A percentile compares a stretch with the other conserved stretches of the same genome.
Conservation (phyloP, 2,888 invertebrate genomes). For the Callyntrura guangdongensis region DNA sequence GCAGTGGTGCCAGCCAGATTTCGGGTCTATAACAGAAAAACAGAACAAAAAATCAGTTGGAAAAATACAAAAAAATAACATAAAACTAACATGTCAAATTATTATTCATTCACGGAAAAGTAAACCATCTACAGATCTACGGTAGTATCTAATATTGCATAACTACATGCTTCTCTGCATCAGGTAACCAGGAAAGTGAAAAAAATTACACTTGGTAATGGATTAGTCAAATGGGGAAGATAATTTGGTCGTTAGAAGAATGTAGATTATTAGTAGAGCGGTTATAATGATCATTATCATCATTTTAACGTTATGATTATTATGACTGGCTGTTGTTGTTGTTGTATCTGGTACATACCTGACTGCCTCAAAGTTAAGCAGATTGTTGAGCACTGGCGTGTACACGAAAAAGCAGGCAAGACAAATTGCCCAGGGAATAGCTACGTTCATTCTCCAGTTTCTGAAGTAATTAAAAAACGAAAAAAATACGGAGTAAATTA, state of each 20-base stretch:
- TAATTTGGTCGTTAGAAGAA: conserved; percentile 38
- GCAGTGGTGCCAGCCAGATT: conserved; percentile 88
- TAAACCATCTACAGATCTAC: too few species aligned
- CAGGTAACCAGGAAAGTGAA: neutral
- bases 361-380: conserved; percentile 58
- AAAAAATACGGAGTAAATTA: neutral
- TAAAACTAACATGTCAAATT: neutral
- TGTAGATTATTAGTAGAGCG: neutral
- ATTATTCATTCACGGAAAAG: neutral
- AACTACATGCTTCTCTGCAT: too few species aligned
- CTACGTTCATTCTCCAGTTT: conserved; percentile 84
- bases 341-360: conserved; percentile 51
- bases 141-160: too few species aligned
- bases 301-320: too few species aligned
- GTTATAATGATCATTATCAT: too few species aligned
- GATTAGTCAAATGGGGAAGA: neutral
- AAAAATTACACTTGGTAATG: neutral
- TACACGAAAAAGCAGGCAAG: conserved; percentile 81
- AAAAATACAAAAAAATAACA: conserved; percentile 25
- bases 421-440: conserved; percentile 79
- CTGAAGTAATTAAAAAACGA: conserved; percentile 58
- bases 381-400: conserved; percentile 80
- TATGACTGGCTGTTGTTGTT: too few species aligned
- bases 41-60: neutral
- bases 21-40: conserved; percentile 57